Evolutionary conservation across 2,113 vertebrate genomes (phyloP), one percentile per base, ranked within the genome.

Genomic region (Diadophis punctatus): DNA sequence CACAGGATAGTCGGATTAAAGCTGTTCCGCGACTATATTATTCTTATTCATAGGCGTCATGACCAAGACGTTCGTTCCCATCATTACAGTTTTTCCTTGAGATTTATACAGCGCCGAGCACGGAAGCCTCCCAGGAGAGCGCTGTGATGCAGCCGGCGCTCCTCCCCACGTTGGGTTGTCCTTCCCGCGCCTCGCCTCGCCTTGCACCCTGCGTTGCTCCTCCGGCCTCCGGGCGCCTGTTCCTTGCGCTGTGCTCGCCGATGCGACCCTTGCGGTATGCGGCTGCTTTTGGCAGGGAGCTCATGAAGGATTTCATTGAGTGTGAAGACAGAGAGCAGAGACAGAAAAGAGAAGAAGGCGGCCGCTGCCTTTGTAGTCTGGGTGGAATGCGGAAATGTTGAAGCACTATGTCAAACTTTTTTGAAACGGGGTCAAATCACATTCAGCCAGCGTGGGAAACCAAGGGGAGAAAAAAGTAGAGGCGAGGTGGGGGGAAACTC

Each of bases 311-410:
- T 97, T 97, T 97, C 97, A 98, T 98, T 98, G 97, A 98, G 98
- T 98, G 98, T 97, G 96, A 97, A 97, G 98, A 98, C 98, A 97
- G 97, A 98, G 98, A 98, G 98, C 98, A 98, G 98, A 98, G 98
- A 98, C 98, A 98, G 97, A 98, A 98, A 98, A 98, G 98, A 98
- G 98, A 98, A 98, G 98, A 97, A 98, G 98, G 98, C 98, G 99
- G 98, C 97, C 97, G 97, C 98, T 95, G 97, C 96, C 98, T 99
- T 99, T 99, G 99, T 99, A 99, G 99, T 99, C 98, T 96, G 96
- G 87, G 98, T 98, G 98, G 99, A 99, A 99, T 99, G 99, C 99
- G 99, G 99, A 99, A 99, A 99, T 98, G 98, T 99, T 98, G 98
- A 98, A 98, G 98, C 98, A 98, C 98, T 98, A 98, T 99, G 99